Conservation (phyloP, 2,113 vertebrate genomes). For the Choloepus hoffmanni region DNA sequence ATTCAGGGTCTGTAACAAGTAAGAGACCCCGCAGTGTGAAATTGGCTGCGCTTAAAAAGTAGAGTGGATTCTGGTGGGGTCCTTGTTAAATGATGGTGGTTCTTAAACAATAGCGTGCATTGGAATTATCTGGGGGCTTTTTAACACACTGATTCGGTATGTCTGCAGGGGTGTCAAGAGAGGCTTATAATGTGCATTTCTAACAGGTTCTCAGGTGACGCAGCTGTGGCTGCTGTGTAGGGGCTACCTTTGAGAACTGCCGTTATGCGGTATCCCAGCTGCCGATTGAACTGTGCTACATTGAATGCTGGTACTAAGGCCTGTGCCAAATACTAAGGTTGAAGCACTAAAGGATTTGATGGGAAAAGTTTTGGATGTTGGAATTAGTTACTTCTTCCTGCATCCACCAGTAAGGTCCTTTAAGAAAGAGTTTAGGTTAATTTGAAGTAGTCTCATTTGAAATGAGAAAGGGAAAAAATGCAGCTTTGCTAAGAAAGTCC, state of each 20-base stretch:
- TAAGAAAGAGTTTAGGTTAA: background rate
- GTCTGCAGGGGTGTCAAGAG: no score
- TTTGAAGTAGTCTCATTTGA: background rate
- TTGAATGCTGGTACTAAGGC: background rate
- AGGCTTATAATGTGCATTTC: background rate
- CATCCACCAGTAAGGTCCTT: background rate
- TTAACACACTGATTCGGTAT: background rate
- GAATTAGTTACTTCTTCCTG: background rate
- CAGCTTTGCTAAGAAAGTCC: background rate
- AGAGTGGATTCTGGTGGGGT: background rate
- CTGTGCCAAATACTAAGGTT: background rate
- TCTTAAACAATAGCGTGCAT: background rate
- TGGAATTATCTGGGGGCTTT: background rate
- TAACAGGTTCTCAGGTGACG: background rate
- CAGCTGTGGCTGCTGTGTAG: background rate
- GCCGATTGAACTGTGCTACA: background rate
- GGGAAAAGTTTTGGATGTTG: background rate
- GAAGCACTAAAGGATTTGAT: background rate
- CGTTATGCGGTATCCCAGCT: accelerated
- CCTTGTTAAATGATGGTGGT: no score
- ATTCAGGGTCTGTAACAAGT: background rate
- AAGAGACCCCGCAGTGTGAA: background rate
- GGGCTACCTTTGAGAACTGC: background rate
- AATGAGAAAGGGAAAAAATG: background rate
- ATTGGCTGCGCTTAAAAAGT: background rate